Evolutionary conservation across 2,797 vertebrate genomes (phyloP).

Genomic region (Halcyon chelicuti): DNA sequence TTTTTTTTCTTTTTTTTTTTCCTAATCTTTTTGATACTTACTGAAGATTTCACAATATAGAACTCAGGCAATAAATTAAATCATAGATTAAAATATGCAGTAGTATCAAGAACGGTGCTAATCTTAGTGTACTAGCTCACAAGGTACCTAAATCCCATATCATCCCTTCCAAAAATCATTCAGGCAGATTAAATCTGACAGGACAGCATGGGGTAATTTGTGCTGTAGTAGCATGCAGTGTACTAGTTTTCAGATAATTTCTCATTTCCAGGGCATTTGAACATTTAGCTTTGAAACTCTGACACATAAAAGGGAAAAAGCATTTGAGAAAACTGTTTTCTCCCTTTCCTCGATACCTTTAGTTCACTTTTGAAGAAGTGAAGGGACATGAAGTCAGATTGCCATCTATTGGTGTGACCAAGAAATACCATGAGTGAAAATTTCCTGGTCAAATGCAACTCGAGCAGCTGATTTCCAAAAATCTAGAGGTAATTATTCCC

Average conservation of each 20-base stretch:
- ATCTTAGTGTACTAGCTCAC: conserved; percentile 17
- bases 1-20: neutral
- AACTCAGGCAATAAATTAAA: neutral
- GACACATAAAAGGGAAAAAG: conserved; percentile 41
- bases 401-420: conserved; percentile 75
- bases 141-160: conserved; percentile 45
- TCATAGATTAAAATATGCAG: conserved; percentile 18
- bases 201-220: conserved; percentile 68
- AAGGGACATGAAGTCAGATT: neutral
- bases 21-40: neutral
- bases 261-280: conserved; percentile 68
- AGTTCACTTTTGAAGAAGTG: neutral
- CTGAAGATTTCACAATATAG: neutral
- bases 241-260: conserved; percentile 67
- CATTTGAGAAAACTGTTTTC: conserved; percentile 38
- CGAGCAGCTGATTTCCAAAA: neutral
- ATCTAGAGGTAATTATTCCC: neutral
- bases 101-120: neutral
- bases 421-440: neutral
- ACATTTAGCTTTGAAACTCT: conserved; percentile 64
- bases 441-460: neutral
- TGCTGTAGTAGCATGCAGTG: conserved; percentile 39
- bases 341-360: neutral
- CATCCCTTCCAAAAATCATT: conserved; percentile 60
- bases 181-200: conserved; percentile 69